These are phyloP conservation scores for Nephotettix cincticeps DNA, from an alignment of 1,140 invertebrate genomes.

Conservation along the genomic window DNA sequence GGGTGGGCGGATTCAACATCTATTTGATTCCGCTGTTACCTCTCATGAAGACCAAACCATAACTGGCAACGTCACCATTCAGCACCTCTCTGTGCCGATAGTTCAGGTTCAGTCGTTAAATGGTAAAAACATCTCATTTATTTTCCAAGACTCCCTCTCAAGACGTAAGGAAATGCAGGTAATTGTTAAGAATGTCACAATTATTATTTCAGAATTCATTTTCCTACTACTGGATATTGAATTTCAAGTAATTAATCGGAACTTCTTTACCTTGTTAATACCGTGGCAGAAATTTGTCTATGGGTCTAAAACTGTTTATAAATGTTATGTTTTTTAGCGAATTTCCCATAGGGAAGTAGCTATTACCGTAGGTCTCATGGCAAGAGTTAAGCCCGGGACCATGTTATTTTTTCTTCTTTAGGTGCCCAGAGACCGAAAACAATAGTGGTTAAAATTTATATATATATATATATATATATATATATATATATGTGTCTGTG, in stretches of 20 bases:
- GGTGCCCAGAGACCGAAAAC: too few relatives aligned
- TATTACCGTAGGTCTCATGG: too few relatives aligned
- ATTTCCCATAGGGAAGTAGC: too few relatives aligned
- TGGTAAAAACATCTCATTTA: neutral
- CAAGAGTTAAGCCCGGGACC: too few relatives aligned
- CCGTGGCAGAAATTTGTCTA: neutral
- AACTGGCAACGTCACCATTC: neutral
- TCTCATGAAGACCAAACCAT: neutral
- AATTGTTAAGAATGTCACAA: neutral
- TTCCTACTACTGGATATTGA: too few relatives aligned
- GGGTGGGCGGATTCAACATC: neutral
- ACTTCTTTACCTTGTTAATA: neutral
- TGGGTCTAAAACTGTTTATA: neutral
- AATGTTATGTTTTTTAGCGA: too few relatives aligned
- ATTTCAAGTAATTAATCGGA: too few relatives aligned
- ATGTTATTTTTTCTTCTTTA: too few relatives aligned
- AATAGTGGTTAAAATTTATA: too few relatives aligned
- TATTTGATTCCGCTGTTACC: neutral
- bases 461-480: too few relatives aligned
- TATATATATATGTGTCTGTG: too few relatives aligned
- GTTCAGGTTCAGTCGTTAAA: neutral
- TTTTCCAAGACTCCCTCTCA: neutral
- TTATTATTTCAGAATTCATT: neutral
- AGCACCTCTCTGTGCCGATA: neutral
- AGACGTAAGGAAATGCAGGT: neutral